phyloP scores from a whole-genome alignment of 2,888 invertebrate genomes.

The Oscheius myriophilus region DNA sequence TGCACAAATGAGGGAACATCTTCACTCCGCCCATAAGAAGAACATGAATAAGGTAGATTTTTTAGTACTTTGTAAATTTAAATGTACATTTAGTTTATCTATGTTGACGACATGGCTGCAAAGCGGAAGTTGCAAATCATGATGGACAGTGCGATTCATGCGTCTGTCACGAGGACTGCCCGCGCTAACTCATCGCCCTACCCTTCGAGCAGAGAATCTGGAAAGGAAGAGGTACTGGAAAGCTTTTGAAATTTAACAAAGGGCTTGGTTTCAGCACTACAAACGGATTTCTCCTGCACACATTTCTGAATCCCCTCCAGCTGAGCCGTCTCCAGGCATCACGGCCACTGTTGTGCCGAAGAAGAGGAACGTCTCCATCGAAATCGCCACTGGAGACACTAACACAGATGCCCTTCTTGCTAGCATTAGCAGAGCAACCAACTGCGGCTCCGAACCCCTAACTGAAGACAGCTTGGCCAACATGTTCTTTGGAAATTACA shows the following conservation, averaged over 20 bases:
- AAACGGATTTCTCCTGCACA: slow-evolving; percentile 9
- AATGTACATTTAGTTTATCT: slow-evolving; percentile 55
- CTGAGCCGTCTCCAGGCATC: slow-evolving; percentile 27
- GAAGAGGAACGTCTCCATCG: slow-evolving; percentile 40
- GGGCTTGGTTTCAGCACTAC: background rate
- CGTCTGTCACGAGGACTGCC: slow-evolving; percentile 3
- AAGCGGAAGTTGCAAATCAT: slow-evolving; percentile 63
- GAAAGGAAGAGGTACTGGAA: slow-evolving; percentile 7
- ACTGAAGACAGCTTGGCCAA: slow-evolving; percentile 23
- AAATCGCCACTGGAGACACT: slow-evolving; percentile 31
- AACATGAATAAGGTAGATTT: slow-evolving; percentile 55
- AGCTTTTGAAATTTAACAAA: background rate
- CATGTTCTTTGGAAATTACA: slow-evolving; percentile 37
- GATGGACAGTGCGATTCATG: slow-evolving; percentile 60
- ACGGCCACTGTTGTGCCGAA: slow-evolving; percentile 20
- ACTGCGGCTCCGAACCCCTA: slow-evolving; percentile 13
- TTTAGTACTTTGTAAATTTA: background rate
- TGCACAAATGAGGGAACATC: slow-evolving; percentile 68
- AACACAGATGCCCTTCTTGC: slow-evolving; percentile 47
- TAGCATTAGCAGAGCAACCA: slow-evolving; percentile 40
- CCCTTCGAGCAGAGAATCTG: slow-evolving; percentile 15
- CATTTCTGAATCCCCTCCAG: slow-evolving; percentile 30
- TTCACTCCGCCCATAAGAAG: slow-evolving; percentile 65
- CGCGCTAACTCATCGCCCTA: background rate
- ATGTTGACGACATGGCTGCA: slow-evolving; percentile 66